phyloP scores from a whole-genome alignment of 2,888 invertebrate genomes.

The Ypsolopha sequella region DNA sequence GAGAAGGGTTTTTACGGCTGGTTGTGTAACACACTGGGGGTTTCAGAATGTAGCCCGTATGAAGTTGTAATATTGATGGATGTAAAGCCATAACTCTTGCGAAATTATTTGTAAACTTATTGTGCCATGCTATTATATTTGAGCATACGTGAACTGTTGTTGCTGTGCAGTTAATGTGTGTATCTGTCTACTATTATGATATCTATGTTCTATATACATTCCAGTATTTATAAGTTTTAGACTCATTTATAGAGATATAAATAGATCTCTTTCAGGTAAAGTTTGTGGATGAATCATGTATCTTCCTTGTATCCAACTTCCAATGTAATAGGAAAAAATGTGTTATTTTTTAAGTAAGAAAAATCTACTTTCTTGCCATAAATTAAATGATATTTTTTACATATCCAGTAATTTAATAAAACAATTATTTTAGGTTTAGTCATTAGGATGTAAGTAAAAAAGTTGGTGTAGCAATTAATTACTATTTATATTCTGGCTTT shows the following conservation, averaged over 20 bases:
- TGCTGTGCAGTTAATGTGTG: not conserved
- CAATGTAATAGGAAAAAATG: not conserved
- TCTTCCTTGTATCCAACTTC: no score
- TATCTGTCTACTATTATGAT: not conserved
- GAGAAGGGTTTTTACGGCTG: conserved; percentile 86
- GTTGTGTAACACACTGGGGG: conserved; percentile 75
- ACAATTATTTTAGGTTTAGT: no score
- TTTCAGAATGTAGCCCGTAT: conserved; percentile 82
- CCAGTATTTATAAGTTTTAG: not conserved
- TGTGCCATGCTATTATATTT: conserved; percentile 2
- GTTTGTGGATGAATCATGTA: no score
- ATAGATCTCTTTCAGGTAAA: no score
- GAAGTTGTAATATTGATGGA: conserved; percentile 77
- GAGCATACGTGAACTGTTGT: conserved; percentile 13
- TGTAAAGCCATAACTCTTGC: conserved; percentile 33
- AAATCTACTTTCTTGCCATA: not conserved
- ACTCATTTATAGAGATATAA: no score
- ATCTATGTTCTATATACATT: not conserved
- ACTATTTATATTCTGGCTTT: no score
- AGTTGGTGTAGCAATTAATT: no score
- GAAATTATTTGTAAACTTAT: not conserved
- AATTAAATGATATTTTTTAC: conserved; percentile 11
- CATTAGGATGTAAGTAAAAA: no score
- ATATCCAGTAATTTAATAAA: conserved; percentile 3
- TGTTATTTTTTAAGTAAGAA: not conserved